These are phyloP conservation scores for Molossus molossus DNA, from an alignment of 2,797 vertebrate genomes.

Conservation along the genomic window DNA sequence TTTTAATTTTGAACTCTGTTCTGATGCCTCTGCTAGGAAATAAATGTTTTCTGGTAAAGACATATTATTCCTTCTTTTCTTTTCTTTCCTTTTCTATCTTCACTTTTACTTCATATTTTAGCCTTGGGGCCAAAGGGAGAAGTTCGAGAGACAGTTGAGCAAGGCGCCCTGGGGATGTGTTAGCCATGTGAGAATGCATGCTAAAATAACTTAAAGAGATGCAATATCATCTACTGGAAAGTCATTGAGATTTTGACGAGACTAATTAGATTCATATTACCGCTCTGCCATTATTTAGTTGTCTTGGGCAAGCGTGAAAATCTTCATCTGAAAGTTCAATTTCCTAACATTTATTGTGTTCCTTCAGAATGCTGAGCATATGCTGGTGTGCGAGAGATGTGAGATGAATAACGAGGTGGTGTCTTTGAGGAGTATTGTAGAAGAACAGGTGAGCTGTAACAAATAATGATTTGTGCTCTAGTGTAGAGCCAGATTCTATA, in stretches of 20 bases:
- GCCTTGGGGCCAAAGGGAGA: not conserved
- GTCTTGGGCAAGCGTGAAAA: not conserved
- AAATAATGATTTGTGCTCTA: not conserved
- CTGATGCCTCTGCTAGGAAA: not conserved
- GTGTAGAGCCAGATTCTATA: not conserved
- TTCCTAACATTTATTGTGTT: not conserved
- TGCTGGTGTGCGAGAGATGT: not conserved
- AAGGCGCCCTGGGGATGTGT: not conserved
- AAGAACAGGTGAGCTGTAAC: constrained; percentile 23
- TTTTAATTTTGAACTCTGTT: constrained; percentile 21
- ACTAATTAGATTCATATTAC: not conserved
- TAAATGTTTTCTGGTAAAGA: not conserved
- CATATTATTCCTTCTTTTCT: not conserved
- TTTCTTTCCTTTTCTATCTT: constrained; percentile 26
- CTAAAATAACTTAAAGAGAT: not conserved
- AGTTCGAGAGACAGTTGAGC: not conserved
- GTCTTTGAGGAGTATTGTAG: not conserved
- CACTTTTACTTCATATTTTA: not conserved
- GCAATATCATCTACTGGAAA: not conserved
- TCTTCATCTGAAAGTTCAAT: constrained; percentile 3
- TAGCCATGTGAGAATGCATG: not conserved
- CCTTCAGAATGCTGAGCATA: not conserved
- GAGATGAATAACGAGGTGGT: not conserved
- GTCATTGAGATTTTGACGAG: not conserved
- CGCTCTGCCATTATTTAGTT: not conserved